Conservation (phyloP, 1,140 invertebrate species). For the Atta texana region DNA sequence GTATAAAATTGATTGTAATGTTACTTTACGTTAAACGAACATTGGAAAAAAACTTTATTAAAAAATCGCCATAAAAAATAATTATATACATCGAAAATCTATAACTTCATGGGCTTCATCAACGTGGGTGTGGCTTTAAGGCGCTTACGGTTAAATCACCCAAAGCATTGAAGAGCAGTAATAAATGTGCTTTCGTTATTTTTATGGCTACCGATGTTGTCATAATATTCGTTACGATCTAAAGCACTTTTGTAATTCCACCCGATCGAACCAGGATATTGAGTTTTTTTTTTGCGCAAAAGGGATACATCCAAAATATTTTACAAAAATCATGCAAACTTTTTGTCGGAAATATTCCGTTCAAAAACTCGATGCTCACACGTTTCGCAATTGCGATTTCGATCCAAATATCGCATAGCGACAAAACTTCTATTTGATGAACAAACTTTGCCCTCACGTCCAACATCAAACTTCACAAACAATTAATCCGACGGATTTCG, state of each 20-base stretch:
- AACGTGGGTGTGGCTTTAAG: slow-evolving; percentile 2
- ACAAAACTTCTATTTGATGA: slow-evolving; percentile 56
- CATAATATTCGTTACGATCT: slow-evolving; percentile 33
- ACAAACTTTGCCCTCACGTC: slow-evolving; percentile 44
- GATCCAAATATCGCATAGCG: slow-evolving; percentile 29
- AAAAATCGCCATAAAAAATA: slow-evolving; percentile 19
- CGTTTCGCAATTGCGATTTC: slow-evolving; percentile 33
- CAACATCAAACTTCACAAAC: slow-evolving; percentile 45
- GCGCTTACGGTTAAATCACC: slow-evolving; percentile 44
- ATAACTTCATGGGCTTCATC: slow-evolving; percentile 8
- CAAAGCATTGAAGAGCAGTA: neutral
- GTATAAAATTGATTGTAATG: slow-evolving; percentile 35
- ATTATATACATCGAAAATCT: slow-evolving; percentile 48
- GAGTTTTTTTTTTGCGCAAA: neutral
- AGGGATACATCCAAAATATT: slow-evolving; percentile 29
- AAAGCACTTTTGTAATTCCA: slow-evolving; percentile 48
- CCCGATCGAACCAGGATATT: neutral
- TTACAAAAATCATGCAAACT: slow-evolving; percentile 34
- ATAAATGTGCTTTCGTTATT: slow-evolving; percentile 31
- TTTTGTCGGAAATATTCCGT: slow-evolving; percentile 7
- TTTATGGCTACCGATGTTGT: slow-evolving; percentile 20
- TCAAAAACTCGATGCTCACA: slow-evolving; percentile 17
- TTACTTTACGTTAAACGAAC: slow-evolving; percentile 39
- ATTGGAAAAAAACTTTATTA: slow-evolving; percentile 30
- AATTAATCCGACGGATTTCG: slow-evolving; percentile 55